Evolutionary conservation across 2,888 invertebrate species (phyloP).

Genomic region (Hyalella azteca): DNA sequence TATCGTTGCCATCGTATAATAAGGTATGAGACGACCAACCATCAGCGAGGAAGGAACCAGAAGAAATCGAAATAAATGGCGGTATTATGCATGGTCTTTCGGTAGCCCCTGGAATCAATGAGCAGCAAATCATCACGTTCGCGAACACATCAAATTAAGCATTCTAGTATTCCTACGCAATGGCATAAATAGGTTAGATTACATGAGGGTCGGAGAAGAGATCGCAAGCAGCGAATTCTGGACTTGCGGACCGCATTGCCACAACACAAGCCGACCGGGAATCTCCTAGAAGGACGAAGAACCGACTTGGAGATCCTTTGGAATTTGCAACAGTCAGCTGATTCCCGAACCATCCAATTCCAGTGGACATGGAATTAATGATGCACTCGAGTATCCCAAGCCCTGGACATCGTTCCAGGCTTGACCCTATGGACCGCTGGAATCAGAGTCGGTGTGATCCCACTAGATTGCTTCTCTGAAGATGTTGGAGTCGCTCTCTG

Average conservation of each 20-base stretch:
- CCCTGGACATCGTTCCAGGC: conserved; percentile 37
- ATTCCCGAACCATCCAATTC: conserved; percentile 40
- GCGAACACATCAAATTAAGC: not conserved
- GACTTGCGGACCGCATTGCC: conserved; percentile 4
- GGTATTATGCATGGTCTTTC: conserved; percentile 34
- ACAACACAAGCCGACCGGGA: conserved; percentile 12
- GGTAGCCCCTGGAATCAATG: not conserved
- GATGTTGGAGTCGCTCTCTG: not conserved
- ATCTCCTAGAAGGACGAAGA: conserved; percentile 1
- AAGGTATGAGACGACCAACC: conserved; percentile 21
- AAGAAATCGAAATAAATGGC: conserved; percentile 32
- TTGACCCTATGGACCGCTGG: conserved; percentile 35
- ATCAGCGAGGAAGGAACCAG: conserved; percentile 30
- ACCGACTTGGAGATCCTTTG: conserved; percentile 34
- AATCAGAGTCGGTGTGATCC: conserved; percentile 32
- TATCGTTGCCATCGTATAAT: conserved; percentile 21
- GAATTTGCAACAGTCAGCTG: conserved; percentile 40
- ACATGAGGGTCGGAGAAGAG: not conserved
- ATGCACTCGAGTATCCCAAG: conserved; percentile 37
- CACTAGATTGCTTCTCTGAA: conserved; percentile 29
- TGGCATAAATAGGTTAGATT: not conserved
- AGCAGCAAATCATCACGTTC: not conserved
- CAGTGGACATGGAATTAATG: conserved; percentile 40
- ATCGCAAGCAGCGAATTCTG: not conserved
- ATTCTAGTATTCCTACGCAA: not conserved